phyloP scores from a whole-genome alignment of 2,797 vertebrate species.

The Lepilemur ruficaudatus region DNA sequence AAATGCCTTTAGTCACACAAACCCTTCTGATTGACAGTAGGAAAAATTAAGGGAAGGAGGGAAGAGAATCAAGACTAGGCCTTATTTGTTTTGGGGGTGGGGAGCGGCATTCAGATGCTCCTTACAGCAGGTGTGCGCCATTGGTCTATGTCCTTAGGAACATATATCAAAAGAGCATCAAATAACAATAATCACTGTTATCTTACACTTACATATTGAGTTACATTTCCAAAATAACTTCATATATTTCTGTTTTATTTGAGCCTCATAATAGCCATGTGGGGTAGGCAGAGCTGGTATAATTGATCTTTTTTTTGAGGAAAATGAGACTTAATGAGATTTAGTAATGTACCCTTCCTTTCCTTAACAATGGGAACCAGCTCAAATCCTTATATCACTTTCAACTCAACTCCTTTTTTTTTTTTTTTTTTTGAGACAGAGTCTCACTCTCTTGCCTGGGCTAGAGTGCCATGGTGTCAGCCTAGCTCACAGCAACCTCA shows the following conservation, averaged over 20 bases:
- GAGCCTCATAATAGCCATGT: not conserved
- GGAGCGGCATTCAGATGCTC: not conserved
- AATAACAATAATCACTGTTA: not conserved
- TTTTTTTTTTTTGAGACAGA: too few species aligned
- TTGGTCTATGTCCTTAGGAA: not conserved
- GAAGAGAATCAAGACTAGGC: not conserved
- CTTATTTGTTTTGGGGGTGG: not conserved
- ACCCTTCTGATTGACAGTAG: not conserved
- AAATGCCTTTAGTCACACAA: conserved; percentile 29
- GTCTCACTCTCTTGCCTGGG: too few species aligned
- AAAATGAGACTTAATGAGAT: not conserved
- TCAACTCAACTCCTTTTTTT: not conserved
- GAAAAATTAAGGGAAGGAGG: not conserved
- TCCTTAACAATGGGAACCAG: not conserved
- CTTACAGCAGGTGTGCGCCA: not conserved
- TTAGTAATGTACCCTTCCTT: not conserved
- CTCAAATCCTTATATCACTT: not conserved
- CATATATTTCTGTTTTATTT: not conserved
- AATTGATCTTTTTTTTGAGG: not conserved
- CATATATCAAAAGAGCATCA: not conserved
- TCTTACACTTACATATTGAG: not conserved
- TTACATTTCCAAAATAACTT: conserved; percentile 22
- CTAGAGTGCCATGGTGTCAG: too few species aligned
- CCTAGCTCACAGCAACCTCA: too few species aligned
- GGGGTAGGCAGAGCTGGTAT: not conserved